Evolutionary conservation across 2,113 vertebrate genomes (phyloP), one percentile per base, ranked within the genome.

Genomic region (Myrmecobius fasciatus): DNA sequence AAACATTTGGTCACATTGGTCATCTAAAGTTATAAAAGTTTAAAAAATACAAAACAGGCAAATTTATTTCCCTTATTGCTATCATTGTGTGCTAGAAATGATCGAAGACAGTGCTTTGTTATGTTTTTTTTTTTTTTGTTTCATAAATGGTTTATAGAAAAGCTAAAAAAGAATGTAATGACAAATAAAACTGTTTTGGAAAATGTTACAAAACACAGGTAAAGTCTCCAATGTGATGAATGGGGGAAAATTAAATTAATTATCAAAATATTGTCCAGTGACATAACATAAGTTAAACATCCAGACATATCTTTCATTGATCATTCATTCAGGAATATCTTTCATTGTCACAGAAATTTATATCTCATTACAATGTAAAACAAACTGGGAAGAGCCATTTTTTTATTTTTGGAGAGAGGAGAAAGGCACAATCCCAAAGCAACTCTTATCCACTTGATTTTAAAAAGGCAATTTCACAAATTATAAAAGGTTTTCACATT

Each of bases 401-500:
- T 1, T 56, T 56, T 56, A 2, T 56, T 54, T 25, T 54, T 56
- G 54, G 54, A 36, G 3, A 3, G 60, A 67, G 12, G 4, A 31
- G 31, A 14, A 31, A 94, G 2, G 0, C 46, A 20, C 2, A 93
- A 53, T 91, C 0, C 88, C 91, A 89, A 51, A 52, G 20, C 2
- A 75, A n/a, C 7, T 94, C 91, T 96, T 52, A 94, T 49, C 43
- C 6, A 83, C 2, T 95, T 98, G 36, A 96, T 96, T 97, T 96
- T 92, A 95, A 97, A 93, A 3, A 95, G 49, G 92, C 93, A 67
- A 91, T 95, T 98, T 95, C 97, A 94, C 53, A 97, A 94, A 96
- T 92, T 53, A 97, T 53, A 96, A 98, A 96, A 88, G 67, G 52
- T 97, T 97, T 90, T 92, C 36, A 6, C 91, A 89, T 96, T 96